phyloP scores from a whole-genome alignment of 1,140 invertebrate genomes.

The Leptinotarsa defecta region DNA sequence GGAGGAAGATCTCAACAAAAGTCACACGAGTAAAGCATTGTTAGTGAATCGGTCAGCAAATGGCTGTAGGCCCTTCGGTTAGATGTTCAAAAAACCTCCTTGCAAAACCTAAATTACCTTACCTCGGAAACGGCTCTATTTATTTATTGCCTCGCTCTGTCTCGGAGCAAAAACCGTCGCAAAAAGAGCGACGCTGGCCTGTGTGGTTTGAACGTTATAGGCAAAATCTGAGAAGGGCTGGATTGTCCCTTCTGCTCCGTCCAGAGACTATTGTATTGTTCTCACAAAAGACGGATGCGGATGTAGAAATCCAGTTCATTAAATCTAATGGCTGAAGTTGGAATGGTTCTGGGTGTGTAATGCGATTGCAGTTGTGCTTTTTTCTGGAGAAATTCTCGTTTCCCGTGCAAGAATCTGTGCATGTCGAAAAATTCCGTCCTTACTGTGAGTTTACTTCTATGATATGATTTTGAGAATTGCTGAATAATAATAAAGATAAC shows the following conservation, averaged over 20 bases:
- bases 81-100: constrained; percentile 34
- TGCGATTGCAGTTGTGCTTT: neutral
- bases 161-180: constrained; percentile 29
- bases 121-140: constrained; percentile 44
- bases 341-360: neutral
- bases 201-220: constrained; percentile 12
- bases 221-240: neutral
- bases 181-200: constrained; percentile 21
- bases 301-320: neutral
- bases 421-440: too few relatives aligned
- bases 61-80: constrained; percentile 20
- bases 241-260: neutral
- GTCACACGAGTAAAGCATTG: constrained; percentile 37
- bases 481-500: too few relatives aligned
- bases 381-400: neutral
- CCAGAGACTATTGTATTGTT: neutral
- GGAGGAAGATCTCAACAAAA: constrained; percentile 30
- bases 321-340: neutral
- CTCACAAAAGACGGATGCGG: neutral
- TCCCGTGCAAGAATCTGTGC: too few relatives aligned
- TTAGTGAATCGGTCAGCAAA: constrained; percentile 33
- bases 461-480: too few relatives aligned
- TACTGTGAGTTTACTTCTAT: too few relatives aligned
- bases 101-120: constrained; percentile 44
- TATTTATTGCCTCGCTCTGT: constrained; percentile 40